A percentile compares a stretch with the other conserved stretches of the same genome.
These are phyloP conservation scores for Eurytoma californica DNA, from an alignment of 2,888 invertebrate genomes.

Conservation along the genomic window DNA sequence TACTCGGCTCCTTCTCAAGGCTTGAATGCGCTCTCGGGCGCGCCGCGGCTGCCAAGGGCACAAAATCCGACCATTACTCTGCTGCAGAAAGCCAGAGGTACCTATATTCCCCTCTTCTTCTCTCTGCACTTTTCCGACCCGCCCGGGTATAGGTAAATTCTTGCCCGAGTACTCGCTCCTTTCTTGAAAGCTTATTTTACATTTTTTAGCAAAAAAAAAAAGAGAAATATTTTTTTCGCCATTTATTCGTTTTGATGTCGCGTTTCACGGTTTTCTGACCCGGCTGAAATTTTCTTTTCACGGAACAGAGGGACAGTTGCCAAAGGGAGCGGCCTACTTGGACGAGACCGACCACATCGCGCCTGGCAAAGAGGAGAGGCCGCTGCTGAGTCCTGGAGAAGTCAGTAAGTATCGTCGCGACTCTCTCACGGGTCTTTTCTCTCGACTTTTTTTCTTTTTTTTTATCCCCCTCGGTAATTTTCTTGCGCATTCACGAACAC, in stretches of 20 bases:
- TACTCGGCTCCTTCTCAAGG: slow-evolving; percentile 82
- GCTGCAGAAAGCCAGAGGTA: slow-evolving; percentile 92
- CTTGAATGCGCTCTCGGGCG: slow-evolving; percentile 74
- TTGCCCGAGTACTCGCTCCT: too few relatives aligned
- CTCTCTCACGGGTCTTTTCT: neutral
- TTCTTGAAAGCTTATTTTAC: too few relatives aligned
- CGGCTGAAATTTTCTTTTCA: slow-evolving; percentile 39
- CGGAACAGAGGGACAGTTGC: slow-evolving; percentile 87
- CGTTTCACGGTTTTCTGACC: neutral
- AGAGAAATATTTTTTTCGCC: neutral
- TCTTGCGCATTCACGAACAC: too few relatives aligned
- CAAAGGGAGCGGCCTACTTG: slow-evolving; percentile 85
- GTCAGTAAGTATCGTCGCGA: slow-evolving; percentile 67
- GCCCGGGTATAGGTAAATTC: too few relatives aligned
- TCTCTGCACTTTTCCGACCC: too few relatives aligned
- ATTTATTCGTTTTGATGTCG: neutral
- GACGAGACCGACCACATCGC: slow-evolving; percentile 74
- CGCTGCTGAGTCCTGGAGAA: slow-evolving; percentile 69
- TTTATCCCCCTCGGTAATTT: neutral
- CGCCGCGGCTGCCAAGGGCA: slow-evolving; percentile 82
- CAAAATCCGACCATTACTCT: slow-evolving; percentile 92
- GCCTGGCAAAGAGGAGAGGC: slow-evolving; percentile 63
- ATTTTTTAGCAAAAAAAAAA: neutral
- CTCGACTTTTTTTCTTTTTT: neutral
- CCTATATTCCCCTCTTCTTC: slow-evolving; percentile 55